Evolutionary conservation across 2,888 invertebrate species (phyloP), one percentile per base, ranked within the genome.

Genomic region (Caenorhabditis plicata): DNA sequence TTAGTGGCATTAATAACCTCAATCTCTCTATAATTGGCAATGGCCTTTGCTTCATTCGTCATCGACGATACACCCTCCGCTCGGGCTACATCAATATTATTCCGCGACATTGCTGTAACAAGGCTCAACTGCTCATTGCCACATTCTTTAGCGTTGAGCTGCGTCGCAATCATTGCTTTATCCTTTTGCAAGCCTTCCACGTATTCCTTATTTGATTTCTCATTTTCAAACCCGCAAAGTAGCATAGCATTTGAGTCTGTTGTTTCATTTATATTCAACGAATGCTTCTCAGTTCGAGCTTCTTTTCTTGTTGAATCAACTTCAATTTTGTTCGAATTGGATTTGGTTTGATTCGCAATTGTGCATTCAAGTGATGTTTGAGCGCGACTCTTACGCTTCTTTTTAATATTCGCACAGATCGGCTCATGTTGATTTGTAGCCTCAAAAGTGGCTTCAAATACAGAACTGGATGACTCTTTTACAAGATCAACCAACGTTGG

Each of bases 361-460:
- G 61, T 56, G 22, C 61, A 62, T 42, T 48, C 53, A 17, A 69
- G 41, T 9, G 64, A 62, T 3, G 56, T 46, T n/a, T n/a, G n/a
- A n/a, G n/a, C n/a, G n/a, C n/a, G n/a, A n/a, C n/a, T n/a, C n/a
- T n/a, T n/a, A n/a, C n/a, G n/a, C n/a, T n/a, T n/a, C n/a, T n/a
- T n/a, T n/a, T n/a, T 55, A 35, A 67, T 39, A 8, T 50, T 48
- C 1, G 40, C 46, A 0, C n/a, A 15, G 19, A 63, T 33, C 8
- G 68, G 63, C 25, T 52, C 45, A 11, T 38, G 50, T 32, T 60
- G 45, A 17, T 66, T 68, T 3, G 73, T 52, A n/a, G 73, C 71
- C 45, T 76, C 76, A 35, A 78, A 74, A 35, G 70, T 71, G n/a
- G 73, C 64, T 27, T 77, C 73, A 45, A 77, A 78, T 32, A 63